Evolutionary conservation across 2,888 invertebrate species (phyloP).

Genomic region (Epistrophe grossulariae): DNA sequence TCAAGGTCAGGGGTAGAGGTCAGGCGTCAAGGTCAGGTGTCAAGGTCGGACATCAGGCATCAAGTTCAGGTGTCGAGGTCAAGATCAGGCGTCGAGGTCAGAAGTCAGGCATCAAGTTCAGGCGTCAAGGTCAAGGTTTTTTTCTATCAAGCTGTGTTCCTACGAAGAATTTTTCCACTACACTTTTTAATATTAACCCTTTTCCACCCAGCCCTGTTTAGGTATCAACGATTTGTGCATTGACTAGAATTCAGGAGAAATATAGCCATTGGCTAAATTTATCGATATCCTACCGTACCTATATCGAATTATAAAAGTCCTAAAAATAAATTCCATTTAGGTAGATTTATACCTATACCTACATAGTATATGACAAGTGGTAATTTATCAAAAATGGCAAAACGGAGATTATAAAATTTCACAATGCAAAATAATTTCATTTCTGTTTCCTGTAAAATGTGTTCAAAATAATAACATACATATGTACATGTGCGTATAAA

Average conservation of each 20-base stretch:
- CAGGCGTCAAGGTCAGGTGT: too few species aligned
- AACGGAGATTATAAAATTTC: conserved; percentile 65
- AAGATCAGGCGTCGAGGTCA: too few species aligned
- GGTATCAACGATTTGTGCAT: neutral
- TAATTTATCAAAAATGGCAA: conserved; percentile 47
- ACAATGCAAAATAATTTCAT: conserved; percentile 56
- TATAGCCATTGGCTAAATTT: neutral
- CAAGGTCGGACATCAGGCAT: too few species aligned
- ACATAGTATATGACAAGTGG: conserved; percentile 26
- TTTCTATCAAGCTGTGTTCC: too few species aligned
- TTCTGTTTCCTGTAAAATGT: conserved; percentile 37
- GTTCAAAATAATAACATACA: neutral
- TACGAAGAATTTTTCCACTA: neutral
- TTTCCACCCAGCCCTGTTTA: neutral
- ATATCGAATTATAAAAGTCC: neutral
- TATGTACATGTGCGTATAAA: too few species aligned
- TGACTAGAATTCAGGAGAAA: neutral
- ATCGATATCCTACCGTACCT: neutral
- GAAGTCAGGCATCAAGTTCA: too few species aligned
- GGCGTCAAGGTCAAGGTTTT: too few species aligned
- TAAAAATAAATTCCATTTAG: neutral
- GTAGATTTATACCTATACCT: neutral
- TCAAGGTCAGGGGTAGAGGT: too few species aligned
- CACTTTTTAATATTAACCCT: neutral
- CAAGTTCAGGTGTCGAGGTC: too few species aligned